A percentile compares a stretch with the other conserved stretches of the same genome.
Evolutionary conservation across 1,140 invertebrate genomes (phyloP).

Genomic region (Theocolax elegans): DNA sequence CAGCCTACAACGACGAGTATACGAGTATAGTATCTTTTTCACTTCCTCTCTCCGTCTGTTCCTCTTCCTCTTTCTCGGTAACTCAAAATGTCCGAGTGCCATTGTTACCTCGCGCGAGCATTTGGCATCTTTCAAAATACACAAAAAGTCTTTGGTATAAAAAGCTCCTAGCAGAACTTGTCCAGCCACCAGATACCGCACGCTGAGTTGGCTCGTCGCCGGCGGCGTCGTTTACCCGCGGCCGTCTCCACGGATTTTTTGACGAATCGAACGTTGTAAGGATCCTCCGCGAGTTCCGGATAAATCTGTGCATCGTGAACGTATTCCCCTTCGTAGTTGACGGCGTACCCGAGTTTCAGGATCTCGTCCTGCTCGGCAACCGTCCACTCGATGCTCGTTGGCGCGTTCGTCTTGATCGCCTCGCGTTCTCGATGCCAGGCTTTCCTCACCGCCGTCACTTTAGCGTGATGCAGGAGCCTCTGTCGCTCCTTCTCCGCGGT

Average conservation of each 20-base stretch:
- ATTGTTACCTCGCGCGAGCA: background rate
- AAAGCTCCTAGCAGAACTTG: constrained; percentile 67
- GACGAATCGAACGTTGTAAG: constrained; percentile 90
- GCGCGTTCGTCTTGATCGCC: constrained; percentile 79
- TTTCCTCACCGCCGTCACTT: constrained; percentile 84
- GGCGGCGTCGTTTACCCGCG: constrained; percentile 72
- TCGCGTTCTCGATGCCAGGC: constrained; percentile 93
- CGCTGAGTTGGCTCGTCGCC: constrained; percentile 64
- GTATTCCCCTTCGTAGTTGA: constrained; percentile 90
- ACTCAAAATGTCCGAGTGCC: constrained; percentile 4
- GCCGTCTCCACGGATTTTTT: constrained; percentile 76
- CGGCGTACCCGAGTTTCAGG: constrained; percentile 82
- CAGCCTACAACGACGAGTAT: too few species aligned
- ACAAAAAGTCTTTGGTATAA: constrained; percentile 76
- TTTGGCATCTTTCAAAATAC: constrained; percentile 75
- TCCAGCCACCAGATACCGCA: constrained; percentile 69
- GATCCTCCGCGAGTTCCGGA: constrained; percentile 94
- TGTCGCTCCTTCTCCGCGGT: constrained; percentile 88
- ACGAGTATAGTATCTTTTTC: too few species aligned
- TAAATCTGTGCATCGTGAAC: constrained; percentile 89
- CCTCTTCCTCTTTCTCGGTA: background rate
- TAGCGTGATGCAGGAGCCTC: constrained; percentile 88
- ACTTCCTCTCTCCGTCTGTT: background rate
- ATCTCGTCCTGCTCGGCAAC: constrained; percentile 88
- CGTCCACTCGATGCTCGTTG: constrained; percentile 79